Percentiles rank a stretch among this genome's conserved stretches.
Conservation (phyloP, 1,140 invertebrate species). For the Nymphalis io region DNA sequence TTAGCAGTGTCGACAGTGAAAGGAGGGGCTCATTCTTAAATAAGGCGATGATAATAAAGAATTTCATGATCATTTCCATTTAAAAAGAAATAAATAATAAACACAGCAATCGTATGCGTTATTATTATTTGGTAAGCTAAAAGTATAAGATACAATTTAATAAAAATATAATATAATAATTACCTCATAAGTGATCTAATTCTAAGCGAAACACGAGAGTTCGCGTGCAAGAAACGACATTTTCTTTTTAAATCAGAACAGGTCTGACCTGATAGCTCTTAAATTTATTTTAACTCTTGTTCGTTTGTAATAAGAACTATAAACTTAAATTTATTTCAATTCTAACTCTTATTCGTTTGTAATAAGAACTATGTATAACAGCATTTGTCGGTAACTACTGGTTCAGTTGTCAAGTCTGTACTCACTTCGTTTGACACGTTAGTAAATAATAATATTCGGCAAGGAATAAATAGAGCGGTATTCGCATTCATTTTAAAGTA, state of each 20-base stretch:
- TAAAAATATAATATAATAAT: background rate
- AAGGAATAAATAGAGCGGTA: background rate
- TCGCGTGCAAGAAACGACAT: conserved; percentile 6
- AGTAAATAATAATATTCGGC: conserved; percentile 28
- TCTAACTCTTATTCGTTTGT: background rate
- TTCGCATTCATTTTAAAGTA: too few species aligned
- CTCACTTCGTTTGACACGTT: conserved; percentile 24
- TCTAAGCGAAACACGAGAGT: conserved; percentile 22
- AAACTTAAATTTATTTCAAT: background rate
- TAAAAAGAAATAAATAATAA: too few species aligned
- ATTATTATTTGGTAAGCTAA: too few species aligned
- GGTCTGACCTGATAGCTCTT: background rate
- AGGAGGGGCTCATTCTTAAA: too few species aligned
- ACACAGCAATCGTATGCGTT: too few species aligned
- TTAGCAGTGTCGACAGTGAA: too few species aligned
- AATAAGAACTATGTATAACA: background rate
- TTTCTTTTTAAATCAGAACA: conserved; percentile 46
- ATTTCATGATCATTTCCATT: too few species aligned
- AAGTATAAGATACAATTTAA: too few species aligned
- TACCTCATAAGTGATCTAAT: conserved; percentile 22
- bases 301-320: background rate
- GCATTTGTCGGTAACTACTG: background rate
- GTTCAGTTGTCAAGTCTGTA: conserved; percentile 27
- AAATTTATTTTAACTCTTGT: background rate
- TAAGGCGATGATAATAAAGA: too few species aligned